These are phyloP conservation scores for Oreortyx pictus DNA, from an alignment of 2,797 vertebrate species.

Conservation along the genomic window DNA sequence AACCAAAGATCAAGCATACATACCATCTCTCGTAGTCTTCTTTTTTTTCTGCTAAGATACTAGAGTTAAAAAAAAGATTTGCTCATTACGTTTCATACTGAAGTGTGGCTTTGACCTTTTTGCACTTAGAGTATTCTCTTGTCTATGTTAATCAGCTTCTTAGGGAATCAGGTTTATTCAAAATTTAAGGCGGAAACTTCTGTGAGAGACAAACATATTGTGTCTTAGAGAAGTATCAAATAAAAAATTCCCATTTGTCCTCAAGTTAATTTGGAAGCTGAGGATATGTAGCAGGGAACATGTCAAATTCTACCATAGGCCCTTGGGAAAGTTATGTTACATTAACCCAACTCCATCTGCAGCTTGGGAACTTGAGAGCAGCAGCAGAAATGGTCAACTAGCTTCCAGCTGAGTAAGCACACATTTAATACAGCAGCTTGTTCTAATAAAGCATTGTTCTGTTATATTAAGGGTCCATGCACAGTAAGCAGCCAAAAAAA, in stretches of 20 bases:
- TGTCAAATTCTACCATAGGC: background rate
- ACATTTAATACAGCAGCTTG: slow-evolving; percentile 37
- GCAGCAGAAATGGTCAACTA: slow-evolving; percentile 35
- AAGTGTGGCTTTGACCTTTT: background rate
- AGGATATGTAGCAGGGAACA: slow-evolving; percentile 20
- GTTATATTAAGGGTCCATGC: background rate
- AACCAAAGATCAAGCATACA: background rate
- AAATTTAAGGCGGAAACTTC: slow-evolving; percentile 23
- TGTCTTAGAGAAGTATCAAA: slow-evolving; percentile 35
- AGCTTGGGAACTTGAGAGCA: slow-evolving; percentile 47
- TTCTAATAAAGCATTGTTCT: slow-evolving; percentile 55
- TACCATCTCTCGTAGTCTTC: background rate
- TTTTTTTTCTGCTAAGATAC: background rate
- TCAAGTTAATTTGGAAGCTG: slow-evolving; percentile 34
- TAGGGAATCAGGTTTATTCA: background rate
- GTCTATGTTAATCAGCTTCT: background rate
- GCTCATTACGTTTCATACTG: background rate
- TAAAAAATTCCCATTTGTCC: slow-evolving; percentile 32
- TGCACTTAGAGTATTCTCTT: background rate
- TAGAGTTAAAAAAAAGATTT: background rate
- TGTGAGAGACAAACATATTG: background rate
- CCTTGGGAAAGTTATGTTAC: slow-evolving; percentile 29
- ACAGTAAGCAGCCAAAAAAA: background rate
- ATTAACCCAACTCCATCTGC: slow-evolving; percentile 30
- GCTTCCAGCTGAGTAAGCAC: slow-evolving; percentile 62